phyloP scores from a whole-genome alignment of 1,140 invertebrate species.

The Cotesia typhae region DNA sequence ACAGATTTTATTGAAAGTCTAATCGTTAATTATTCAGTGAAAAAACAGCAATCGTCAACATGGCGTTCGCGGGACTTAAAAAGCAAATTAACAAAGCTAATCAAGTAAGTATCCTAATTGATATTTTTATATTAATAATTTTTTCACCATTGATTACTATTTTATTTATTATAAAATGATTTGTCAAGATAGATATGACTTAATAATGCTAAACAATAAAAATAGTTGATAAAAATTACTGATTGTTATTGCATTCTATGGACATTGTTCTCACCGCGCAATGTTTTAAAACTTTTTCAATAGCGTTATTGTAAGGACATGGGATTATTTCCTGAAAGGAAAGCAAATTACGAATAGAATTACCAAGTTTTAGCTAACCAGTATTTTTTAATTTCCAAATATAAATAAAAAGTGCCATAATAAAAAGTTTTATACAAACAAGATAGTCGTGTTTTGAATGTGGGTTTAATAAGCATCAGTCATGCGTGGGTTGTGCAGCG shows the following conservation, averaged over 20 bases:
- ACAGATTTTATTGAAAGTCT: constrained; percentile 13
- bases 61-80: constrained; percentile 97
- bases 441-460: too few relatives aligned
- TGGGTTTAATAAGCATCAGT: too few relatives aligned
- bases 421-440: too few relatives aligned
- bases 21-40: background rate
- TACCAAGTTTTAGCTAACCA: too few relatives aligned
- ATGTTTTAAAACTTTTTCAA: too few relatives aligned
- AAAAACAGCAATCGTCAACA: constrained; percentile 57
- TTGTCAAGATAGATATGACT: background rate
- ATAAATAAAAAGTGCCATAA: too few relatives aligned
- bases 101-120: constrained; percentile 75
- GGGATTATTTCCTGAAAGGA: too few relatives aligned
- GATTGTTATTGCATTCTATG: background rate
- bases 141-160: constrained; percentile 12
- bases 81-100: constrained; percentile 99
- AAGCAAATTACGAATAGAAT: too few relatives aligned
- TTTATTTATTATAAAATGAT: background rate
- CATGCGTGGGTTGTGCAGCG: too few relatives aligned
- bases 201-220: background rate
- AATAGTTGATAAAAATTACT: background rate
- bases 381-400: too few relatives aligned
- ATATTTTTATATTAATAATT: constrained; percentile 10
- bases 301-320: too few relatives aligned
- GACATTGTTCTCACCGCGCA: too few relatives aligned